Evolutionary conservation across 2,888 invertebrate species (phyloP), one percentile per base, ranked within the genome.

Genomic region (Lepidochrysops patricia): DNA sequence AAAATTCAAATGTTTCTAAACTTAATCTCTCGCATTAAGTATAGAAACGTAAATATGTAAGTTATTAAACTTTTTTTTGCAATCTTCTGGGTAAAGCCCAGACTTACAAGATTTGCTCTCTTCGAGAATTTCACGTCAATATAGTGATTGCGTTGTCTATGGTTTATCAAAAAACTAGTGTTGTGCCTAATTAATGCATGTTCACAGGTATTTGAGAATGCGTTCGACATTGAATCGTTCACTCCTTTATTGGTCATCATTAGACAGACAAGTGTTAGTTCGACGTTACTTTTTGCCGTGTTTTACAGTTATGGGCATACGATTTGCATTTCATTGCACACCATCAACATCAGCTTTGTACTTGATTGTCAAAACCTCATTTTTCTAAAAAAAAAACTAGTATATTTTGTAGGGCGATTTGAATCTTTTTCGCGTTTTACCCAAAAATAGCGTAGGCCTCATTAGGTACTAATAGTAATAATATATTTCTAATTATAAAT

Each of bases 211-310:
- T 50, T 50, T 26, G n/a, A 50, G 25, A 61, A 64, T 61, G 63
- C 63, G 59, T 49, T 58, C 61, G 60, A 61, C 61, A 61, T 63
- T 63, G 60, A 63, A 64, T 61, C 60, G 60, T 58, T 60, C 58
- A 6, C 60, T 60, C 65, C 62, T 62, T 66, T 64, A 66, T 61
- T 62, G 66, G 66, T 48, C 57, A 62, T 66, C 66, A 66, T 66
- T 66, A 66, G 59, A 23, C 13, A 43, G 58, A 37, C 37, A 26
- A 25, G 34, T 35, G 37, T 57, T 57, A 43, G 19, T 23, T 43
- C 43, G 43, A 43, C 13, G 19, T 19, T 23, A 43, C 43, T 43
- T 43, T 43, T 43, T 43, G 19, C 43, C 3, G 43, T 34, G 34
- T 43, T 43, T 43, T 43, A 23, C 43, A 43, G 43, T 15, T 43